Base-by-base conservation (phyloP, 2,113 vertebrate genomes). In the Otolemur garnettii region DNA sequence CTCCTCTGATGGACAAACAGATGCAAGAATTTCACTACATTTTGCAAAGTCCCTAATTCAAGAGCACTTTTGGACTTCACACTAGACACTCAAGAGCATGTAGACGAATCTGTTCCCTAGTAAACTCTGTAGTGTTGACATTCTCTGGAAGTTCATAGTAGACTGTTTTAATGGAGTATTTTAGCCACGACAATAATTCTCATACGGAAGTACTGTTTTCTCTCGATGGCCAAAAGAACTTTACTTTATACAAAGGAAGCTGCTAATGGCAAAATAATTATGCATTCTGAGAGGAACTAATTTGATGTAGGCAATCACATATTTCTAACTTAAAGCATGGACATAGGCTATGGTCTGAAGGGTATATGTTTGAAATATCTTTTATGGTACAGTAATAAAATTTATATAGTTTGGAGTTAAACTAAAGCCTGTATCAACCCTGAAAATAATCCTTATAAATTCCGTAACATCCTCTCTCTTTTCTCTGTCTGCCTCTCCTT, bases 271-370 rank as follows among this genome's bases (percentile, higher is more conserved):
- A 94, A 96, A 81, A 90, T 86, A 71, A 78, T 28, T 57, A 45
- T 57, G 87, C 83, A 87, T 78, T 85, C 35, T 79, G 62, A 87
- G 1, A 38, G 35, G 82, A 80, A 62, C 11, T 75, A 57, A 81
- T 77, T 84, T 95, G 71, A 60, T 28, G 17, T 59, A 72, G 84
- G 45, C 33, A 92, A 92, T 84, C 55, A 53, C n/a, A 59, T 72
- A 90, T 75, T 87, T 87, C 86, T 64, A 87, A 81, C 28, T 68
- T 91, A 95, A 50, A 82, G 7, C 69, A 81, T 26, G 33, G 50
- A 81, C 28, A 68, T 14, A 71, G 78, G 22, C 83, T 64, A 69
- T 60, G 75, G 5, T 78, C 4, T 82, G n/a, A 92, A 24, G 33
- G 11, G 6, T 50, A 4, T 24, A 78, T 14, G 15, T 81, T 82